Evolutionary conservation across 2,113 vertebrate species (phyloP), one percentile per base, ranked within the genome.

Genomic region (Phyllostomus hastatus): DNA sequence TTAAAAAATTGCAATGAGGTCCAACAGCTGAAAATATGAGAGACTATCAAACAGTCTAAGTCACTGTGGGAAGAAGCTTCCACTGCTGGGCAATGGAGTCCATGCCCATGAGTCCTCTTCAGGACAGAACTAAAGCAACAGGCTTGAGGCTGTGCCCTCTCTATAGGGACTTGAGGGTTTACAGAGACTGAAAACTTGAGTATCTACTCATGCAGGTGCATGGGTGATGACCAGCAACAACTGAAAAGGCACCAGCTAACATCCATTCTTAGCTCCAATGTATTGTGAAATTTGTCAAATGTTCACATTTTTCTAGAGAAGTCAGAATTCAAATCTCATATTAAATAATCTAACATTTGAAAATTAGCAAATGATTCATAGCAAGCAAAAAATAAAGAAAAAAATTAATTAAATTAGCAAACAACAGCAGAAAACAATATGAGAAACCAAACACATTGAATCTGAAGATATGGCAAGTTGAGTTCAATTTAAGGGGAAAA

Each of bases 181-280:
- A 52, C 0, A 48, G 35, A 76, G 76, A 43, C 26, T 22, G 35
- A 69, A 69, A 72, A 92, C 41, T 2, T 35, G 48, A 20, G 46
- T 0, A 0, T 8, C 50, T 87, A 26, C 24, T 1, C 10, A 24
- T 0, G 1, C 17, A 46, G 54, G 14, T 50, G 4, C 24, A 48
- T 0, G 17, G 14, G 20, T 10, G 11, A 11, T 0, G 7, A 1
- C 17, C 1, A 22, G 38, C 24, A 43, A 10, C 5, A 33, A 20
- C 3, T 9, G 41, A 31, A 7, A 9, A 46, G 15, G n/a, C 41
- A 33, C 48, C n/a, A 69, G 1, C 2, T 12, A 28, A 57, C 43
- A 48, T 6, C 20, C 80, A 33, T 28, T 48, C 38, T 61, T 22
- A 38, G n/a, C 31, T 10, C 54, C 20, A 38, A 1, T 4, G 31